phyloP scores from a whole-genome alignment of 2,888 invertebrate genomes.

The Apotomis turbidana region DNA sequence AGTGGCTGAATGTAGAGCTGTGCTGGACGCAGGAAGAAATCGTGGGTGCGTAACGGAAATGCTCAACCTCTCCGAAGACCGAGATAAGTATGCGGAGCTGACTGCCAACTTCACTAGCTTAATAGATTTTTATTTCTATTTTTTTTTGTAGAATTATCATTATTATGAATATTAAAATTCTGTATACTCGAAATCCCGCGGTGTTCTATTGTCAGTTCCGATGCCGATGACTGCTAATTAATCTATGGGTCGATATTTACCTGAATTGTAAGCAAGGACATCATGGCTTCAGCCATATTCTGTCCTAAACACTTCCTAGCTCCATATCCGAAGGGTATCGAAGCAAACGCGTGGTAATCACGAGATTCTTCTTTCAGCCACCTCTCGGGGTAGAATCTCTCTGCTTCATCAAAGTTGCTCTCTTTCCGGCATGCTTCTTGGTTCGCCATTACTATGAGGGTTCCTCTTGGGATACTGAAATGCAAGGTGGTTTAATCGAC shows the following conservation, averaged over 20 bases:
- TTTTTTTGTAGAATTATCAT: too few species aligned
- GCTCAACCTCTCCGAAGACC: too few species aligned
- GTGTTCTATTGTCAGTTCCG: too few species aligned
- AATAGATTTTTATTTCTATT: too few species aligned
- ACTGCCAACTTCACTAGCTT: too few species aligned
- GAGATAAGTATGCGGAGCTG: too few species aligned
- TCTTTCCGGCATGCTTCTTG: slow-evolving; percentile 85
- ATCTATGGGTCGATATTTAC: slow-evolving; percentile 54
- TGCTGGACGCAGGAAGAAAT: too few species aligned
- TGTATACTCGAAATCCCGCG: too few species aligned
- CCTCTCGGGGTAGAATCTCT: slow-evolving; percentile 85
- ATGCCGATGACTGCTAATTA: too few species aligned
- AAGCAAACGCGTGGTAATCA: slow-evolving; percentile 81
- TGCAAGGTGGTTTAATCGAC: background rate
- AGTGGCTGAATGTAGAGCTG: too few species aligned
- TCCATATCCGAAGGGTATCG: slow-evolving; percentile 86
- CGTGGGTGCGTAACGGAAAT: too few species aligned
- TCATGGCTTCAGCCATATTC: slow-evolving; percentile 84
- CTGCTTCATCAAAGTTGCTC: slow-evolving; percentile 86
- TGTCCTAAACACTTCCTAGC: slow-evolving; percentile 85
- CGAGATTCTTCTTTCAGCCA: slow-evolving; percentile 79
- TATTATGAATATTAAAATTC: too few species aligned
- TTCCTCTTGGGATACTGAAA: slow-evolving; percentile 80
- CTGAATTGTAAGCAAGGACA: slow-evolving; percentile 83
- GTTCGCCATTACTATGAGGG: slow-evolving; percentile 86